Percentiles rank a stretch among this genome's conserved stretches.
Conservation (phyloP, 2,113 vertebrate genomes). For the Benitochromis conjunctus region DNA sequence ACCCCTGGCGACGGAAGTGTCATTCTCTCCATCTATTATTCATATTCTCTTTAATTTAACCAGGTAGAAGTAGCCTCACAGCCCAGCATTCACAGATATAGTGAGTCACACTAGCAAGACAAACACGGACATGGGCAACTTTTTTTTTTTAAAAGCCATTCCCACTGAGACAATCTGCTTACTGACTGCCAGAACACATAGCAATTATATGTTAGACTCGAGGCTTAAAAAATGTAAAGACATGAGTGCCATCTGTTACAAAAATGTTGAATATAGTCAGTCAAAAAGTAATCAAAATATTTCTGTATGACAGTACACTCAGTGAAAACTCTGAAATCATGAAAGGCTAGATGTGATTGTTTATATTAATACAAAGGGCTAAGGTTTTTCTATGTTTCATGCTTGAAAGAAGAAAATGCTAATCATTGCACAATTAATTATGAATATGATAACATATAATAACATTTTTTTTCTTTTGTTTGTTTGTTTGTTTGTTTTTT, state of each 20-base stretch:
- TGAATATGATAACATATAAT: constrained; percentile 55
- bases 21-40: constrained; percentile 73
- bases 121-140: constrained; percentile 41
- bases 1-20: constrained; percentile 72
- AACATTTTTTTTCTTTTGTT: constrained; percentile 60
- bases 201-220: constrained; percentile 31
- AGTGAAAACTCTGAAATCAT: constrained; percentile 12
- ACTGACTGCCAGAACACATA: constrained; percentile 25
- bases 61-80: constrained; percentile 66
- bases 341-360: constrained; percentile 21
- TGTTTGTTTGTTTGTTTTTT: constrained; percentile 38
- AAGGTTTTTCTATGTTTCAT: constrained; percentile 22
- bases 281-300: constrained; percentile 2
- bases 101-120: constrained; percentile 45
- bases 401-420: constrained; percentile 63
- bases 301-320: constrained; percentile 2
- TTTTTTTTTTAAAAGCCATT: constrained; percentile 27
- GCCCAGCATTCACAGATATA: constrained; percentile 40
- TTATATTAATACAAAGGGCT: constrained; percentile 23
- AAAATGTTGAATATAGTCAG: constrained; percentile 2
- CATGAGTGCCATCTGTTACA: constrained; percentile 38
- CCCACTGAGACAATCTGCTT: constrained; percentile 29
- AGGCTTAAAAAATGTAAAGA: constrained; percentile 37
- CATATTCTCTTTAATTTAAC: constrained; percentile 76
- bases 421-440: constrained; percentile 68